These are phyloP conservation scores for Dermochelys coriacea DNA, from an alignment of 2,797 vertebrate genomes.

Conservation along the genomic window DNA sequence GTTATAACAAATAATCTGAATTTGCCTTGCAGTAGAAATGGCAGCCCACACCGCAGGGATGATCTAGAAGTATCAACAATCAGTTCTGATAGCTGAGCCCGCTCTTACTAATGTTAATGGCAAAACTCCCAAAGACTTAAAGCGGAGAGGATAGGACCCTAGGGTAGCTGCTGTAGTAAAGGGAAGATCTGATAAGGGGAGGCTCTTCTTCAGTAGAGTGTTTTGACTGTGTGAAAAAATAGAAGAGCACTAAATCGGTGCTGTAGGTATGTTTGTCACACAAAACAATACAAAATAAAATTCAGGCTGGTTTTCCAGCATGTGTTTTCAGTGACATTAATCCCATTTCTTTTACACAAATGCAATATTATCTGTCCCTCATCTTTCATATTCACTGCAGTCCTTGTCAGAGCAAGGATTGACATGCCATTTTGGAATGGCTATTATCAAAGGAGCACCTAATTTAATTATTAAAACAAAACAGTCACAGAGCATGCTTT, in stretches of 20 bases:
- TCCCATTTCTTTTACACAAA: not conserved
- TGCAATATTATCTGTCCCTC: not conserved
- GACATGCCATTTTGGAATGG: conserved; percentile 24
- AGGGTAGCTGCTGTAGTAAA: not conserved
- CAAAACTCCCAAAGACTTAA: not conserved
- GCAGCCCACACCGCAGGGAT: not conserved
- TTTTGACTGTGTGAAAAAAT: fast-evolving
- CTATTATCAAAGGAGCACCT: fast-evolving
- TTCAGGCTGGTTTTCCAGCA: not conserved
- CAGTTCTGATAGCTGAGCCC: fast-evolving
- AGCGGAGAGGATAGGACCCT: fast-evolving
- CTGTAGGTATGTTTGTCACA: not conserved
- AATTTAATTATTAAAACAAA: conserved; percentile 65
- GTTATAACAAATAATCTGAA: conserved; percentile 14
- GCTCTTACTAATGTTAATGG: not conserved
- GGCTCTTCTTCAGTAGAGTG: not conserved
- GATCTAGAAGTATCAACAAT: not conserved
- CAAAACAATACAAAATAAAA: fast-evolving
- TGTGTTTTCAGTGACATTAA: not conserved
- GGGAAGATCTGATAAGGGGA: not conserved
- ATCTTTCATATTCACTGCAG: not conserved
- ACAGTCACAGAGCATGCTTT: fast-evolving
- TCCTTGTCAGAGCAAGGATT: conserved; percentile 17
- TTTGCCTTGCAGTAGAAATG: not conserved
- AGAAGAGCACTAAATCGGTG: fast-evolving